Conservation (phyloP, 2,797 vertebrate species). For the Crax fasciolata region DNA sequence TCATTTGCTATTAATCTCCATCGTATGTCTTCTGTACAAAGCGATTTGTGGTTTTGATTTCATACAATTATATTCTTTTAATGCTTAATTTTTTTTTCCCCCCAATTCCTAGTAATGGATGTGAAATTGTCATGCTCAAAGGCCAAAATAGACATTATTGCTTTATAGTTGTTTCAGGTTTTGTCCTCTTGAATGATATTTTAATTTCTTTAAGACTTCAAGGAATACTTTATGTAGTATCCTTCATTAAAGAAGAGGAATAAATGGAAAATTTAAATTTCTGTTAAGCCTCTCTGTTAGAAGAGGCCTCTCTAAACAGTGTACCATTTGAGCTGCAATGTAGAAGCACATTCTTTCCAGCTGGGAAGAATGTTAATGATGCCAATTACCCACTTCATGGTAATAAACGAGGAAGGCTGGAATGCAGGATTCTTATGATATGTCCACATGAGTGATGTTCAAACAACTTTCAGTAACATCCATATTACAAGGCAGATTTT, state of each 20-base stretch:
- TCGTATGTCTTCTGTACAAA: background rate
- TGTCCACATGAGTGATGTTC: background rate
- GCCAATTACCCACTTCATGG: conserved; percentile 14
- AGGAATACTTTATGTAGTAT: background rate
- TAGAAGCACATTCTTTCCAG: conserved; percentile 4
- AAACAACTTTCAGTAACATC: background rate
- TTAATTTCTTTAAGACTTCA: background rate
- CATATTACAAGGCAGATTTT: background rate
- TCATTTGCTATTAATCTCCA: conserved; percentile 52
- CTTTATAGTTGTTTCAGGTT: background rate
- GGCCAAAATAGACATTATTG: background rate
- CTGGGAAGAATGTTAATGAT: conserved; percentile 30
- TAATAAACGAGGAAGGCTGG: conserved; percentile 18
- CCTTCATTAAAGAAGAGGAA: background rate
- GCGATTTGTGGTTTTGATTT: background rate
- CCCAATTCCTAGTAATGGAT: background rate
- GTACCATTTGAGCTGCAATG: background rate
- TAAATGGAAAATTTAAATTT: background rate
- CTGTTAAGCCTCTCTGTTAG: background rate
- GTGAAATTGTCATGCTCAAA: background rate
- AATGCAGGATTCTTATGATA: background rate
- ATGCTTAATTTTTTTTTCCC: background rate
- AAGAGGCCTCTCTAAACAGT: background rate
- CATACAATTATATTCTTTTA: background rate
- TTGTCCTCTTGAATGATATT: background rate